These are phyloP conservation scores for Pelobates cultripes DNA, from an alignment of 2,797 vertebrate genomes.

Conservation along the genomic window DNA sequence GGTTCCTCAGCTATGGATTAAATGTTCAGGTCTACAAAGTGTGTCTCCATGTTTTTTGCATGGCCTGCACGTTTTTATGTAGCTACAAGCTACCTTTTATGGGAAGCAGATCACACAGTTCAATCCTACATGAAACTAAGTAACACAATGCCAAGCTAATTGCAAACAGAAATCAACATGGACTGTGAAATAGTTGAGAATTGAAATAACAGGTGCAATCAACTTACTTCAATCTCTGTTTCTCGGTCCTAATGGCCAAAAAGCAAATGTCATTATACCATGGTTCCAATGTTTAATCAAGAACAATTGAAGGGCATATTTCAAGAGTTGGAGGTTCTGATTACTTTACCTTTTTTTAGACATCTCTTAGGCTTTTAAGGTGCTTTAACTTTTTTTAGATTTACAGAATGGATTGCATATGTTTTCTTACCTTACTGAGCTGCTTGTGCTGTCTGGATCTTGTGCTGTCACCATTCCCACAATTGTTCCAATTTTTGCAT, in stretches of 20 bases:
- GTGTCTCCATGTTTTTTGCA: too few species aligned
- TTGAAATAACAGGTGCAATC: constrained; percentile 35
- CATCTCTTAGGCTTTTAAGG: neutral
- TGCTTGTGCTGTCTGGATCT: constrained; percentile 91
- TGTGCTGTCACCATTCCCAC: constrained; percentile 88
- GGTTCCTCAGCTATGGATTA: too few species aligned
- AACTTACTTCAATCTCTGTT: constrained; percentile 23
- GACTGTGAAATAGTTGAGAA: neutral
- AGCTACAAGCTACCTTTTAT: neutral
- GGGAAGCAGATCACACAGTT: neutral
- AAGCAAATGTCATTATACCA: constrained; percentile 20
- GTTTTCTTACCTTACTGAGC: constrained; percentile 79
- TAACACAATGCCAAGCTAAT: neutral
- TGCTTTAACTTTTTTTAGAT: too few species aligned
- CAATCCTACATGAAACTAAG: neutral
- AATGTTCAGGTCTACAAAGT: too few species aligned
- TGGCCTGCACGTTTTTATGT: too few species aligned
- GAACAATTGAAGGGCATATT: constrained; percentile 32
- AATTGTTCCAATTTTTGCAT: constrained; percentile 81
- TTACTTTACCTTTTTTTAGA: constrained; percentile 19
- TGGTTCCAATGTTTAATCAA: constrained; percentile 41
- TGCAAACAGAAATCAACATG: neutral
- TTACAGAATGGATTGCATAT: too few species aligned
- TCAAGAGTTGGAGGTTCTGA: constrained; percentile 34
- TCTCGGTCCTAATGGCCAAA: constrained; percentile 1